Evolutionary conservation across 2,797 vertebrate genomes (phyloP).

Genomic region (Buphagus erythrorhynchus): DNA sequence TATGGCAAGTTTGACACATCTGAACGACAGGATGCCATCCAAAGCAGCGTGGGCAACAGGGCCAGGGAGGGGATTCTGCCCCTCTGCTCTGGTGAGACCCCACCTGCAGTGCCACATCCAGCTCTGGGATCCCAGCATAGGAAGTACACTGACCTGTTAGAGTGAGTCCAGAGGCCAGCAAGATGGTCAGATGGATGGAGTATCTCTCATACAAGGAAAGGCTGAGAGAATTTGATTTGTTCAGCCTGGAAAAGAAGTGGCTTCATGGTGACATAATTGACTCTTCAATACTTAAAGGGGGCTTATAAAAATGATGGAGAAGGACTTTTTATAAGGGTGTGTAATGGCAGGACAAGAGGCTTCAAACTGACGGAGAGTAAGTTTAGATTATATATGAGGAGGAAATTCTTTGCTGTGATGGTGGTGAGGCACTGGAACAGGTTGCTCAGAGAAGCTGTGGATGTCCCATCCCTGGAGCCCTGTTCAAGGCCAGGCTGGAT

Average conservation of each 20-base stretch:
- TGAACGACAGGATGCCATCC: neutral
- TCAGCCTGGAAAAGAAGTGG: neutral
- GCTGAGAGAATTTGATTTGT: neutral
- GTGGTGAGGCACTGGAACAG: neutral
- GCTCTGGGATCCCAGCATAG: neutral
- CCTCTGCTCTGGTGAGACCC: neutral
- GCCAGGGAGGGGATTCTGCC: rapidly evolving
- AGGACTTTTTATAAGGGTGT: neutral
- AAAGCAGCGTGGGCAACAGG: rapidly evolving
- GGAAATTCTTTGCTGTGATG: neutral
- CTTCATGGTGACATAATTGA: neutral
- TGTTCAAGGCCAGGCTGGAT: neutral
- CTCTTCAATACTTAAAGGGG: neutral
- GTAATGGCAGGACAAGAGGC: neutral
- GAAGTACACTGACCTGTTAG: rapidly evolving
- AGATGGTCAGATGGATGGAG: neutral
- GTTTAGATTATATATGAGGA: neutral
- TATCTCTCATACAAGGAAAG: neutral
- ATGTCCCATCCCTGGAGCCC: neutral
- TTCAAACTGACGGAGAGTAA: neutral
- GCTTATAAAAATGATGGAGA: neutral
- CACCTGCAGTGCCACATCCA: neutral
- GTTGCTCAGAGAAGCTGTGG: neutral
- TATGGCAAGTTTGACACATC: rapidly evolving
- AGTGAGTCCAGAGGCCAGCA: rapidly evolving